Percentiles rank a stretch among this genome's conserved stretches.
phyloP scores from a whole-genome alignment of 37 sponge, comb jelly and placozoan genomes.

The Beroe forskalii region DNA sequence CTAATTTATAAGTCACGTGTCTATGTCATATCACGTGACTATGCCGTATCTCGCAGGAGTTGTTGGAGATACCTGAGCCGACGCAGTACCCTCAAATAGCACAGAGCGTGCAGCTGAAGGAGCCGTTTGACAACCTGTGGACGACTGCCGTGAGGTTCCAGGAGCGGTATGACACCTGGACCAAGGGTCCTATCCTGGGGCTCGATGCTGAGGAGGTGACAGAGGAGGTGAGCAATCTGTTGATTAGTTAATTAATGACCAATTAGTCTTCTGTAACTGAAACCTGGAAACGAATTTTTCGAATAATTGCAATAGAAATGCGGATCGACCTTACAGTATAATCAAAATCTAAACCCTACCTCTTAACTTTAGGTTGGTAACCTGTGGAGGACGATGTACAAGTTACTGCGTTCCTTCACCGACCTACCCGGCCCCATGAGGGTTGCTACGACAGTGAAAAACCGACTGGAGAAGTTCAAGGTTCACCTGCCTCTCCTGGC shows the following conservation, averaged over 20 bases:
- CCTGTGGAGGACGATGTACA: conserved; percentile 91
- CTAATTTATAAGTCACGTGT: no score
- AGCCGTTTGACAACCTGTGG: conserved; percentile 94
- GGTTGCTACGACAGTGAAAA: conserved; percentile 81
- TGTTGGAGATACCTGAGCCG: conserved; percentile 21
- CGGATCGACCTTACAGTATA: no score
- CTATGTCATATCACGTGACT: no score
- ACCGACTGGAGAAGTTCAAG: conserved; percentile 88
- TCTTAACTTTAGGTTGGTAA: conserved; percentile 34
- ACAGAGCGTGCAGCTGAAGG: conserved; percentile 69
- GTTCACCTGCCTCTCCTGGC: conserved; percentile 86
- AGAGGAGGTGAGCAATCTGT: conserved; percentile 73
- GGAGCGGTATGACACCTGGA: conserved; percentile 87
- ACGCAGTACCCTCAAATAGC: conserved; percentile 82
- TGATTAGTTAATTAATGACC: no score
- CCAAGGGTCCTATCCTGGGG: conserved; percentile 91
- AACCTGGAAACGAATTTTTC: no score
- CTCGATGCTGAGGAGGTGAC: conserved; percentile 90
- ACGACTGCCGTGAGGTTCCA: conserved; percentile 79
- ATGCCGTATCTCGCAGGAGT: neutral
- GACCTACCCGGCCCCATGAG: conserved; percentile 85
- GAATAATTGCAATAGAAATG: no score
- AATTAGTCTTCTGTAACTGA: no score
- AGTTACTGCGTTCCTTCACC: conserved; percentile 78
- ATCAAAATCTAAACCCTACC: no score